Evolutionary conservation across 1,140 invertebrate genomes (phyloP).

Genomic region (Ridgeia piscesae): DNA sequence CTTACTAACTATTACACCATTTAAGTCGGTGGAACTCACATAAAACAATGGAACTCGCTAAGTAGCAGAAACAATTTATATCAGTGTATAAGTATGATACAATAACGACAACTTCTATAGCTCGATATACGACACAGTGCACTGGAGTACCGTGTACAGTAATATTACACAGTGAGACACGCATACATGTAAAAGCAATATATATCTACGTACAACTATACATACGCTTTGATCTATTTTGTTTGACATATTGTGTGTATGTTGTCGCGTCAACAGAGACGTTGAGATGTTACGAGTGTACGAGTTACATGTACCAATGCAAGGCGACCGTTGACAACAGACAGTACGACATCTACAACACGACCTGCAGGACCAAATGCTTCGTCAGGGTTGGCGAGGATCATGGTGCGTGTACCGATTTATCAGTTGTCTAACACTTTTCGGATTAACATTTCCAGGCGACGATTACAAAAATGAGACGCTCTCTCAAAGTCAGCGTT

Average conservation of each 20-base stretch:
- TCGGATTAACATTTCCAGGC: background rate
- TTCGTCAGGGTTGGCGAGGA: constrained; percentile 23
- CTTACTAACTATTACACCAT: too few relatives aligned
- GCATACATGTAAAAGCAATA: too few relatives aligned
- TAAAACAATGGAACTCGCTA: background rate
- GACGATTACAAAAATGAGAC: background rate
- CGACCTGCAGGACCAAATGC: constrained; percentile 20
- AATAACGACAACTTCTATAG: too few relatives aligned
- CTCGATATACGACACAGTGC: too few relatives aligned
- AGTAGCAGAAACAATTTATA: background rate
- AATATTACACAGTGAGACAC: too few relatives aligned
- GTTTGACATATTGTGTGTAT: background rate
- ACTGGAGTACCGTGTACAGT: too few relatives aligned
- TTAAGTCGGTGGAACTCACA: background rate
- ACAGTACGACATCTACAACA: constrained; percentile 15
- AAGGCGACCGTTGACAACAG: constrained; percentile 8
- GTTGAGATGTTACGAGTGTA: constrained; percentile 20
- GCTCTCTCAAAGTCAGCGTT: too few relatives aligned
- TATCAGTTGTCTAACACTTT: background rate
- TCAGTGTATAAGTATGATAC: too few relatives aligned
- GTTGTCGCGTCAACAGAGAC: background rate
- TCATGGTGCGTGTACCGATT: constrained; percentile 20
- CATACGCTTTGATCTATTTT: too few relatives aligned
- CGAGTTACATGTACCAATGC: constrained; percentile 28
- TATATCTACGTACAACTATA: too few relatives aligned